These are phyloP conservation scores for Mastigias papua DNA, from an alignment of 30 jellyfish, hydroid and myxozoan species.

Conservation along the genomic window DNA sequence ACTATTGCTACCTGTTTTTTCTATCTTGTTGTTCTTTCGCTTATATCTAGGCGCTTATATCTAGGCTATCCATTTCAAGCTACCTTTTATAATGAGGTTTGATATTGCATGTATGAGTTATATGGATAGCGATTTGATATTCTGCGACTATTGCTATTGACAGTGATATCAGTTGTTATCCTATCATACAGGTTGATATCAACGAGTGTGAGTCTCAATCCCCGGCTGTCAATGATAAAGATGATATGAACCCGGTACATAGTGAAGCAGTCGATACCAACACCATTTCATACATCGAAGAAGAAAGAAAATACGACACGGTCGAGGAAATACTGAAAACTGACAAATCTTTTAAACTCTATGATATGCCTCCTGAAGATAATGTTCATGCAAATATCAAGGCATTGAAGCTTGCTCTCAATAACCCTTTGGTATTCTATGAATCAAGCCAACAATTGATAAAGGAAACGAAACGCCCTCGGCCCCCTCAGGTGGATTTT, in stretches of 20 bases:
- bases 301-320: background rate
- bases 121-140: background rate
- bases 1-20: background rate
- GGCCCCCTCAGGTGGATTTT: slow-evolving; percentile 24
- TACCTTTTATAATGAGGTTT: too few relatives aligned
- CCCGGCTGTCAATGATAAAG: background rate
- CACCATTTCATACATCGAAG: background rate
- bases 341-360: slow-evolving; percentile 19
- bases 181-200: background rate
- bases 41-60: too few relatives aligned
- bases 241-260: background rate
- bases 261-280: background rate
- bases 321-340: slow-evolving; percentile 37
- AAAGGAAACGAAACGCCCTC: slow-evolving; percentile 9
- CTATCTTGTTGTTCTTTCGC: background rate
- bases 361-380: slow-evolving; percentile 47
- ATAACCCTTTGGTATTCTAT: slow-evolving; percentile 56
- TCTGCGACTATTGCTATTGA: background rate
- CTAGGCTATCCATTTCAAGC: background rate
- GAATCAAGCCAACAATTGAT: slow-evolving; percentile 12
- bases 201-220: background rate
- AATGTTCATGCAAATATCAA: slow-evolving; percentile 41
- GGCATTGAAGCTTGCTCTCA: slow-evolving; percentile 57
- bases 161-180: background rate
- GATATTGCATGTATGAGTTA: too few relatives aligned